Evolutionary conservation across 2,888 invertebrate genomes (phyloP).

Genomic region (Holacanthella duospinosa): DNA sequence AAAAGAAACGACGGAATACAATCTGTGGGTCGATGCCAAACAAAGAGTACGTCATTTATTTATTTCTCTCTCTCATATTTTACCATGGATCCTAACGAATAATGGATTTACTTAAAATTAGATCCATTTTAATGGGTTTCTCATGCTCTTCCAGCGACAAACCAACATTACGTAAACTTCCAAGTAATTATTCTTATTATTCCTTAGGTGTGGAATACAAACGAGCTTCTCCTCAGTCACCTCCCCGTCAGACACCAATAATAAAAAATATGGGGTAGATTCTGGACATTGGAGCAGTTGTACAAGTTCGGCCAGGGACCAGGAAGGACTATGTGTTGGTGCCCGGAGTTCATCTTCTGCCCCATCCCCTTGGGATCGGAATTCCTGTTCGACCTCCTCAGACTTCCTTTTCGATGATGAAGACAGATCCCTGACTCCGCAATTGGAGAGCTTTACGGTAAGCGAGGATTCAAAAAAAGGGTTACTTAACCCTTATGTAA

Average conservation of each 20-base stretch:
- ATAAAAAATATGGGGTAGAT: slow-evolving; percentile 36
- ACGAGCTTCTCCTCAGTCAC: slow-evolving; percentile 37
- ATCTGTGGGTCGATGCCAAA: slow-evolving; percentile 37
- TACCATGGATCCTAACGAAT: neutral
- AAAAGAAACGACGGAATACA: slow-evolving; percentile 36
- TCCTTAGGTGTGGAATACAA: slow-evolving; percentile 37
- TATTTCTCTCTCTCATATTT: neutral
- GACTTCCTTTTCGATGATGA: slow-evolving; percentile 37
- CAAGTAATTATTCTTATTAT: neutral
- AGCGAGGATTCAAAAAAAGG: slow-evolving; percentile 3
- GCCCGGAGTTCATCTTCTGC: slow-evolving; percentile 32
- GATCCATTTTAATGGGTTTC: neutral
- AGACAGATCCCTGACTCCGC: slow-evolving; percentile 37
- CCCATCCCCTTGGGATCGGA: slow-evolving; percentile 35
- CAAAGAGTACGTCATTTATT: slow-evolving; percentile 34
- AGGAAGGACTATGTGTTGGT: slow-evolving; percentile 15
- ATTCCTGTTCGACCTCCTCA: slow-evolving; percentile 32
- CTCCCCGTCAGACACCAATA: slow-evolving; percentile 19
- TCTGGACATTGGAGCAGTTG: slow-evolving; percentile 38
- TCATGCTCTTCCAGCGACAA: neutral
- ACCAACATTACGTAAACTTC: neutral
- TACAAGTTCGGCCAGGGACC: slow-evolving; percentile 34
- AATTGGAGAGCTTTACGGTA: slow-evolving; percentile 37
- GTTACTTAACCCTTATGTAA: too few species aligned
- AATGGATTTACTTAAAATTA: too few species aligned